Base-by-base conservation (phyloP, 2,888 invertebrate species). In the Clivina fossor region DNA sequence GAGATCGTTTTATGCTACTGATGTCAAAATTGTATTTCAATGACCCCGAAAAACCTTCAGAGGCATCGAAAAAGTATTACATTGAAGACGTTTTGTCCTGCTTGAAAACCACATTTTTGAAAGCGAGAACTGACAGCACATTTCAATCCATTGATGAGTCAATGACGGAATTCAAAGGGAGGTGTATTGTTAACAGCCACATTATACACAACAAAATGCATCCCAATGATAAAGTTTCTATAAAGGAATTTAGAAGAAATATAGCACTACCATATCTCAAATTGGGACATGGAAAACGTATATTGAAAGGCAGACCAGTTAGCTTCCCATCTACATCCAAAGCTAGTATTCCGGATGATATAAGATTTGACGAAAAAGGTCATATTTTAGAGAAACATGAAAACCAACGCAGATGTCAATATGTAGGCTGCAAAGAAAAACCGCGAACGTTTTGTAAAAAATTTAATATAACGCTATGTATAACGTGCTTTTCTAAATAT, bases 211-310 rank as follows among this genome's bases (percentile, higher is more conserved):
- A 33, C 15, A 56, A 30, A 13, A 35, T 61, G 15, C 51, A 60
- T 46, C 54, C 49, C 24, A 53, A 56, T 9, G 56, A 61, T 15
- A 37, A 43, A 4, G 53, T 57, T 16, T 41, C 57, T 4, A 46
- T 61, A 43, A 61, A 62, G 54, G 56, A 62, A 18, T 62, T 61
- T 49, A 9, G 59, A 22, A 9, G 60, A 37, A 3, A 30, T 19
- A 43, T 62, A 48, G 60, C 59, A 15, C 28, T 57, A 4, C 16
- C 47, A n/a, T 62, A 63, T 56, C 54, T 63, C 4, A 63, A 62
- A 60, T 32, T 60, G 9, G 61, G 61, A 13, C 58, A 57, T 47
- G 61, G 62, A 26, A 33, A 15, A 40, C 44, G 49, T 9, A 22
- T 54, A 15, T 7, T 47, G 16, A 58, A 54, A 57, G 60, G 57